phyloP scores from a whole-genome alignment of 2,888 invertebrate species.

The Stenurella melanura region DNA sequence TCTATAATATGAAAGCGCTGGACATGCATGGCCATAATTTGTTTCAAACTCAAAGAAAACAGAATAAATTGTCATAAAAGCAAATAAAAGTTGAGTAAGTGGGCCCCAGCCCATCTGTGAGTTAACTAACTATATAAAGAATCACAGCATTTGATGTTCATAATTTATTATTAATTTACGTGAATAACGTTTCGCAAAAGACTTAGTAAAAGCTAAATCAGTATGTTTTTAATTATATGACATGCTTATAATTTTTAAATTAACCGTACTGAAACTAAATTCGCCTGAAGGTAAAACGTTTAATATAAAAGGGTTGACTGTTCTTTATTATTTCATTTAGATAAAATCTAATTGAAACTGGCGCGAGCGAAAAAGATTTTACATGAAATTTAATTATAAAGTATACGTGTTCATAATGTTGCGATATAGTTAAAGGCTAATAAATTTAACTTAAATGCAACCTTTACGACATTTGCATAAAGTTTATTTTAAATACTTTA shows the following conservation, averaged over 20 bases:
- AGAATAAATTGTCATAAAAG: constrained; percentile 68
- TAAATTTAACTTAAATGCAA: constrained; percentile 54
- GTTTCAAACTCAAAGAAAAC: constrained; percentile 67
- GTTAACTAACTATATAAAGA: constrained; percentile 64
- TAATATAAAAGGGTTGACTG: constrained; percentile 52
- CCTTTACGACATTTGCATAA: constrained; percentile 56
- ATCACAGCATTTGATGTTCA: constrained; percentile 67
- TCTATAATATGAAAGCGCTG: constrained; percentile 67
- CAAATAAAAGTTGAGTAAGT: constrained; percentile 60
- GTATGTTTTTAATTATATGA: constrained; percentile 69
- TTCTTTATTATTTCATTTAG: constrained; percentile 63
- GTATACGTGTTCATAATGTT: constrained; percentile 56
- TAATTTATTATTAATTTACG: constrained; percentile 69
- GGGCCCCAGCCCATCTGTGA: constrained; percentile 52
- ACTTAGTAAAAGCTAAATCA: constrained; percentile 65
- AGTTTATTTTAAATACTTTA: constrained; percentile 49
- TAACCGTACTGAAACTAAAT: constrained; percentile 65
- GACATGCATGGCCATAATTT: constrained; percentile 65
- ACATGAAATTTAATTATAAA: constrained; percentile 60
- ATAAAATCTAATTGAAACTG: constrained; percentile 62
- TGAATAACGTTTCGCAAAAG: constrained; percentile 64
- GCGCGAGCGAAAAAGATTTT: constrained; percentile 61
- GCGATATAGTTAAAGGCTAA: constrained; percentile 50
- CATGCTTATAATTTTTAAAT: constrained; percentile 69
- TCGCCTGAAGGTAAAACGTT: constrained; percentile 58